phyloP scores from a whole-genome alignment of 2,797 vertebrate genomes.

The Neoniphon sammara region DNA sequence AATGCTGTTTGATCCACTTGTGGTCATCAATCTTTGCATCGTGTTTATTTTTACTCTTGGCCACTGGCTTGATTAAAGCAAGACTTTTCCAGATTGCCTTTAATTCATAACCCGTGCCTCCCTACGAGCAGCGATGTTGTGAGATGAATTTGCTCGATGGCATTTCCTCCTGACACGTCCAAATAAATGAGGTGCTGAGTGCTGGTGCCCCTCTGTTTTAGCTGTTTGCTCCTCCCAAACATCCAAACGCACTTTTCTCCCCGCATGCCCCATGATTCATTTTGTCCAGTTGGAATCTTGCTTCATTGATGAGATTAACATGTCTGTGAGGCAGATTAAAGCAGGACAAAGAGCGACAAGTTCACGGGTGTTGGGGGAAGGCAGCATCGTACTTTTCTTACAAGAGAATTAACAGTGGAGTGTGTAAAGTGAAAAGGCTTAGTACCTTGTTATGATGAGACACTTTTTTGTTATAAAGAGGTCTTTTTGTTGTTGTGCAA shows the following conservation, averaged over 20 bases:
- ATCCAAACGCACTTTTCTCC: constrained; percentile 22
- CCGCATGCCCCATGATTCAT: constrained; percentile 58
- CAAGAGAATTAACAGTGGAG: constrained; percentile 15
- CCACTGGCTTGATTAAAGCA: constrained; percentile 25
- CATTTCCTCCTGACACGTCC: constrained; percentile 45
- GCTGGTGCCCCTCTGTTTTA: constrained; percentile 45
- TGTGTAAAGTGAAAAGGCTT: no score
- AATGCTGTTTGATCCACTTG: no score
- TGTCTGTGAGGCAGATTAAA: constrained; percentile 50
- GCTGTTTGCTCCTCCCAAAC: constrained; percentile 32
- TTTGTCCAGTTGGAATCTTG: constrained; percentile 38
- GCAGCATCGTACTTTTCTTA: not conserved
- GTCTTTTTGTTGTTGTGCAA: no score
- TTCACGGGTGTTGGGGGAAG: constrained; percentile 15
- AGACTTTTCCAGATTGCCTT: constrained; percentile 8
- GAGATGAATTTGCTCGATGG: constrained; percentile 30
- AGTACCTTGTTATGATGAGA: no score
- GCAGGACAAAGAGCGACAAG: constrained; percentile 16
- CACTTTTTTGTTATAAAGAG: no score
- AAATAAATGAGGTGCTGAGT: constrained; percentile 65
- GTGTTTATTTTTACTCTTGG: constrained; percentile 17
- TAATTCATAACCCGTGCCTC: constrained; percentile 1
- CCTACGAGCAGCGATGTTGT: constrained; percentile 26
- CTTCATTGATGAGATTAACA: constrained; percentile 48
- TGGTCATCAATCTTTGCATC: not conserved